A percentile compares a stretch with the other conserved stretches of the same genome.
phyloP scores from a whole-genome alignment of 2,888 invertebrate genomes.

The Andrena haemorrhoa region DNA sequence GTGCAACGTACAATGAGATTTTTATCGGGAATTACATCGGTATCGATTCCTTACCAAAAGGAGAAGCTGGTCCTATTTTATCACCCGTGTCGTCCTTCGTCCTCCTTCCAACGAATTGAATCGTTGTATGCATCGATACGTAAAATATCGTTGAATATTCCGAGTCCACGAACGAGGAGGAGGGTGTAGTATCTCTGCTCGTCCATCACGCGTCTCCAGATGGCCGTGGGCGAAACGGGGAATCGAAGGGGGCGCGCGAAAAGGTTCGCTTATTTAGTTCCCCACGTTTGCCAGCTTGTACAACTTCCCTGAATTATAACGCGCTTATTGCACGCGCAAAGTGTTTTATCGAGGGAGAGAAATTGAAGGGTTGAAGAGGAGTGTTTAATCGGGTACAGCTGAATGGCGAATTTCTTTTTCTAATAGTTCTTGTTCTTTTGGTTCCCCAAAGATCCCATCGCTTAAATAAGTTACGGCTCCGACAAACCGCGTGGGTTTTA shows the following conservation, averaged over 20 bases:
- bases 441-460: too few relatives aligned
- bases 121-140: not conserved
- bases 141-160: slow-evolving; percentile 31
- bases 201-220: slow-evolving; percentile 1
- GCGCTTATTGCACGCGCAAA: too few relatives aligned
- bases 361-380: too few relatives aligned
- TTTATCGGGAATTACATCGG: slow-evolving; percentile 28
- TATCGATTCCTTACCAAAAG: slow-evolving; percentile 10
- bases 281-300: too few relatives aligned
- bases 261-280: too few relatives aligned
- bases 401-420: too few relatives aligned
- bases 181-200: not conserved
- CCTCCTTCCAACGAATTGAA: slow-evolving; percentile 21
- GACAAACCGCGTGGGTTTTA: too few relatives aligned
- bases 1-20: slow-evolving; percentile 22
- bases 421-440: too few relatives aligned
- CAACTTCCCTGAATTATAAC: too few relatives aligned
- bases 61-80: slow-evolving; percentile 18
- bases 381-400: too few relatives aligned
- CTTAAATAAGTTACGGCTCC: too few relatives aligned
- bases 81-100: slow-evolving; percentile 1
- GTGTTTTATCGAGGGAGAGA: too few relatives aligned
- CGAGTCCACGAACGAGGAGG: not conserved
- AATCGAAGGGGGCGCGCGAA: slow-evolving; percentile 2
- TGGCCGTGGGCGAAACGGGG: not conserved